Base-by-base conservation (phyloP, 2,113 vertebrate species). In the Sphaerodactylus townsendi region DNA sequence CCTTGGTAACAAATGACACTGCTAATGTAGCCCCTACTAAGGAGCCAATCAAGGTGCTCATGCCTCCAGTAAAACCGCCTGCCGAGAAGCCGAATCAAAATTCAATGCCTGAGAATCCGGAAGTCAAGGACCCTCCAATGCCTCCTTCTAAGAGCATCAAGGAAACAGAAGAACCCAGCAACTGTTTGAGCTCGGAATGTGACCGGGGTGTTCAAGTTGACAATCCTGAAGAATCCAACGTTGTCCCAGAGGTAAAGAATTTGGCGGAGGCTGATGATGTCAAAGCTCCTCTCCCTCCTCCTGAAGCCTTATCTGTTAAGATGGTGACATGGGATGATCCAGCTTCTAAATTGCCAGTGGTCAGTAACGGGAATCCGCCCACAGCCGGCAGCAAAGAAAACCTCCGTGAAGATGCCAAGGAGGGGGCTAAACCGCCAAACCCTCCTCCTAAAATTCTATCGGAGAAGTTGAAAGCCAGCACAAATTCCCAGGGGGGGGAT, bases 271-370 rank as follows among this genome's bases (percentile, higher is more conserved):
- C 91, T 82, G 91, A 91, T 3, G 88, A 91, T 79, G 73, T 90
- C 56, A 96, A 97, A 91, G 88, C 89, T 86, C 92, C 88, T 4
- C 50, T 95, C 88, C 91, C 90, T 77, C 90, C 77, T 68, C 91
- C 86, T 35, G 93, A 91, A 80, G 85, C 82, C 0, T 7, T 93
- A 64, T 77, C 94, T 37, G 93, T 96, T 70, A 97, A 93, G 82
- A 92, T 96, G 87, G 95, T 96, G 56, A 87, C 93, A 87, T 96
- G 96, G 96, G 95, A 96, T 65, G 92, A 91, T 59, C 77, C 96
- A 77, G 35, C 28, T 50, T 13, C 59, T 64, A 88, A 88, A 8
- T n/a, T 66, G 39, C 70, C 85, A 65, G 90, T 2, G 3, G 5
- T 79, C 33, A 94, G 91, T 56, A 73, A 77, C 7, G 65, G 82